Evolutionary conservation across 2,888 invertebrate species (phyloP).

Genomic region (Drosophila falleni): DNA sequence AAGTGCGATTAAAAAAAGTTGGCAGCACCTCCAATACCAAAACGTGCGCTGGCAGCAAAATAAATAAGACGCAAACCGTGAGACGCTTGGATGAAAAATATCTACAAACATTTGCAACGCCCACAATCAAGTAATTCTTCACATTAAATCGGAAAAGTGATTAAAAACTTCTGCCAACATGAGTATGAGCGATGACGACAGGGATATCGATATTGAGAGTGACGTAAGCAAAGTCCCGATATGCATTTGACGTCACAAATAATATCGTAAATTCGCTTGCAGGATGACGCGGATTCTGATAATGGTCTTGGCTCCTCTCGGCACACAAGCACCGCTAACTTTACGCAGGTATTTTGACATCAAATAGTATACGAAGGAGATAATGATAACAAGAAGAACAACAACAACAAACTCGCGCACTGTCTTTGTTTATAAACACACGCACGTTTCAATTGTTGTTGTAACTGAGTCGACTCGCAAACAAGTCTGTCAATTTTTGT

Average conservation of each 20-base stretch:
- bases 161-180: conserved; percentile 26
- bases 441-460: conserved; percentile 28
- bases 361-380: background rate
- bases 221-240: conserved; percentile 89
- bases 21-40: background rate
- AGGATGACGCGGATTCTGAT: conserved; percentile 94
- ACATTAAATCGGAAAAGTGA: background rate
- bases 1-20: background rate
- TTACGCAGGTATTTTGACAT: conserved; percentile 89
- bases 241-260: conserved; percentile 25
- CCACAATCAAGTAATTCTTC: background rate
- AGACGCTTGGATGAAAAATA: conserved; percentile 20
- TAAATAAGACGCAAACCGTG: conserved; percentile 23
- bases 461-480: conserved; percentile 5
- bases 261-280: conserved; percentile 15
- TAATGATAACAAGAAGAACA: background rate
- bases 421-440: conserved; percentile 68
- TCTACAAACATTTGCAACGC: conserved; percentile 9
- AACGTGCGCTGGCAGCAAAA: conserved; percentile 64
- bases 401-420: conserved; percentile 22
- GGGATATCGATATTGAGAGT: conserved; percentile 98
- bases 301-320: conserved; percentile 87
- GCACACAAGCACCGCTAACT: conserved; percentile 89
- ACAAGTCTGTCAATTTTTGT: conserved; percentile 19
- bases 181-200: conserved; percentile 96